These are phyloP conservation scores for Alitta virens DNA, from an alignment of 2,888 invertebrate genomes.

Conservation along the genomic window DNA sequence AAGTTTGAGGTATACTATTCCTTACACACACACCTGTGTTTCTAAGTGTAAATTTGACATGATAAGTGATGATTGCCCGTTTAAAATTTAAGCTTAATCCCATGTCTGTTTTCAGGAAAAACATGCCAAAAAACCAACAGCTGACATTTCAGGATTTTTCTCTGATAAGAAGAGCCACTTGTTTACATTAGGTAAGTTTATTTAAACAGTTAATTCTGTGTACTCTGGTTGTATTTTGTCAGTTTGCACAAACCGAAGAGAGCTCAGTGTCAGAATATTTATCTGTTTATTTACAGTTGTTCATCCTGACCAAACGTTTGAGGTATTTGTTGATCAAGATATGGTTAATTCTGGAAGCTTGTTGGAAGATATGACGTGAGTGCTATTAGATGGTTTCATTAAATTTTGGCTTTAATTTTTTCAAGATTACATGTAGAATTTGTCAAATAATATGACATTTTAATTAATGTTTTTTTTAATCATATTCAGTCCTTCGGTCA, in stretches of 20 bases:
- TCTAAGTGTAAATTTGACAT: neutral
- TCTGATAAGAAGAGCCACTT: slow-evolving; percentile 91
- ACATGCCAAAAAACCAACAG: slow-evolving; percentile 85
- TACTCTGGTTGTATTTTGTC: no score
- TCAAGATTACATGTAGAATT: no score
- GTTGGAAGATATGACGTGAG: slow-evolving; percentile 76
- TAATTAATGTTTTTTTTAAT: no score
- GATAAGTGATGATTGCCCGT: no score
- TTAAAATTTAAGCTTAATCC: no score
- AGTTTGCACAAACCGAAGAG: no score
- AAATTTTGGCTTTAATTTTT: no score
- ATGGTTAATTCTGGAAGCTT: slow-evolving; percentile 82
- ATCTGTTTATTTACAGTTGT: slow-evolving; percentile 61
- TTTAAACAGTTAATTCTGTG: no score
- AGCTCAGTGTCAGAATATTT: no score
- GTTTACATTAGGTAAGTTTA: slow-evolving; percentile 67
- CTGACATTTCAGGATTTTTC: slow-evolving; percentile 64
- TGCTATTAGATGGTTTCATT: slow-evolving; percentile 1
- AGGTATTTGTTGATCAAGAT: slow-evolving; percentile 77
- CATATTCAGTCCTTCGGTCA: slow-evolving; percentile 62
- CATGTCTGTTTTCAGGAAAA: slow-evolving; percentile 69
- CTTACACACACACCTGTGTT: neutral
- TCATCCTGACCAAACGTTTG: slow-evolving; percentile 76
- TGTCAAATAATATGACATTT: no score
- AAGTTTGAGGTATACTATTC: slow-evolving; percentile 64